Base-by-base conservation (phyloP, 2,113 vertebrate species). In the Oryzias woworae region DNA sequence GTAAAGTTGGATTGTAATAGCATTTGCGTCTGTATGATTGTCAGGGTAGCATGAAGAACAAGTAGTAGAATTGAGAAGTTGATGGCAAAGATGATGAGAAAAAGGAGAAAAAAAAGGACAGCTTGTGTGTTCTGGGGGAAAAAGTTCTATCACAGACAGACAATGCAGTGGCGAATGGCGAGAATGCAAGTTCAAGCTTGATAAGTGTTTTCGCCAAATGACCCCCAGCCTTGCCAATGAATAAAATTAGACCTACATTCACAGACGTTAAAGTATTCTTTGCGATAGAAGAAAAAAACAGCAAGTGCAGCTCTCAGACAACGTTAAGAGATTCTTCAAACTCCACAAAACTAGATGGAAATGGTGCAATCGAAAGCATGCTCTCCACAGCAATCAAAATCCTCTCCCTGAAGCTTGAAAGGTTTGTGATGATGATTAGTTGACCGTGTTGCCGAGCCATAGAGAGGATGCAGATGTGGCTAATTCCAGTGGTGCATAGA, bases 391-490 rank as follows among this genome's bases (percentile, higher is more conserved):
- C 67, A 82, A 85, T 84, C 78, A 80, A 60, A 75, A 46, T 62
- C 71, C 53, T 60, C 71, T 54, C 58, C 50, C 55, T 24, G n/a
- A 72, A 65, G 58, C 84, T 59, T 81, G 62, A 88, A 83, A 81
- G 74, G 62, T 62, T 75, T 61, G 58, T 82, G 81, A 78, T 80
- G 84, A 82, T 80, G 78, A 85, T 87, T 73, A 81, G 73, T 60
- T 82, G 85, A 76, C 84, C 78, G 75, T 20, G 69, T 49, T 69
- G 78, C 24, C 0, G 42, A 66, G 68, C 58, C 0, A 17, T 71
- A 41, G 69, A 87, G 75, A 78, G 73, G 73, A 66, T 86, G 77
- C 83, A 88, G 78, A 84, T 83, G 88, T 66, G 73, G 28, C 73
- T 84, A 64, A 78, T 81, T 85, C 68, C 66, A 53, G 22, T 50